Percentiles rank a stretch among this genome's conserved stretches.
phyloP scores from a whole-genome alignment of 2,113 vertebrate species.

The Trichomycterus rosablanca region DNA sequence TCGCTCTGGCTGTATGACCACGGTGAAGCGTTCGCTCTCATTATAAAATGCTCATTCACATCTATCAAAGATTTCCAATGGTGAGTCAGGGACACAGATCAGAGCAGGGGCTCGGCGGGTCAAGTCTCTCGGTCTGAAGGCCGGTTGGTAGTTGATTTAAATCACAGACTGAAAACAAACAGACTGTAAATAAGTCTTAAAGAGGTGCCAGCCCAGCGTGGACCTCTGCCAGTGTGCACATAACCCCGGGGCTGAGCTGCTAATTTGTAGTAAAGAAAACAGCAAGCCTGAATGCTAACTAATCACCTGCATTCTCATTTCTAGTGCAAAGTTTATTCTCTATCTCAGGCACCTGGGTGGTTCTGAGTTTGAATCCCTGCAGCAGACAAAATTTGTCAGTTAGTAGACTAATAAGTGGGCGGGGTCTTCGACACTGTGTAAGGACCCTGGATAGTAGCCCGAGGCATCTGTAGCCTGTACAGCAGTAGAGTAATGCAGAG shows the following conservation, averaged over 20 bases:
- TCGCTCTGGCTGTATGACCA: neutral
- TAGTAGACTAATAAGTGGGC: too few relatives aligned
- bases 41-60: conserved; percentile 6
- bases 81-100: neutral
- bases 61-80: conserved; percentile 15
- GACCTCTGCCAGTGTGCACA: neutral
- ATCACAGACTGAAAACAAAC: conserved; percentile 1
- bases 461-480: too few relatives aligned
- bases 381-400: too few relatives aligned
- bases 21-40: neutral
- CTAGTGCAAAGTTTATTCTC: neutral
- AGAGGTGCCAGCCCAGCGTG: neutral
- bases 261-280: neutral
- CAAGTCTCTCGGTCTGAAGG: neutral
- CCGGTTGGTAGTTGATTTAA: neutral
- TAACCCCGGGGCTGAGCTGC: neutral
- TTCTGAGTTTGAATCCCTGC: too few relatives aligned
- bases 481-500: too few relatives aligned
- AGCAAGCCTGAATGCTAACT: neutral
- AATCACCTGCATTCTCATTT: neutral
- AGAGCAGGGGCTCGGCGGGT: neutral
- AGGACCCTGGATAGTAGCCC: too few relatives aligned
- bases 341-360: too few relatives aligned
- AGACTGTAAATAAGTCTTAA: neutral
- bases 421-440: too few relatives aligned